phyloP scores from a whole-genome alignment of 2,888 invertebrate genomes.

The Pachydiplax longipennis region DNA sequence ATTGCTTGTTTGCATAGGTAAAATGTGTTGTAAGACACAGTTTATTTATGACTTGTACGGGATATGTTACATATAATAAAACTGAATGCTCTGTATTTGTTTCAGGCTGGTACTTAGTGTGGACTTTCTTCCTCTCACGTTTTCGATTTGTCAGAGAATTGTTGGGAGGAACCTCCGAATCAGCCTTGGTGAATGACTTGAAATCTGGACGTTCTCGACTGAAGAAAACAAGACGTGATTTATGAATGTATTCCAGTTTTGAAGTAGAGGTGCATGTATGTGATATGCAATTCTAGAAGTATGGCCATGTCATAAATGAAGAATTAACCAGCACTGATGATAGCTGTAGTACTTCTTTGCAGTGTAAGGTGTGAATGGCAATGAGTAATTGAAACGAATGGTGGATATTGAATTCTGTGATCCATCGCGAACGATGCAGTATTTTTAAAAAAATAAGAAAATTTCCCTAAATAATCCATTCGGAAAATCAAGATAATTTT shows the following conservation, averaged over 20 bases:
- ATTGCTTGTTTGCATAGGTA: conserved; percentile 68
- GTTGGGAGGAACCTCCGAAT: conserved; percentile 75
- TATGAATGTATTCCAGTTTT: neutral
- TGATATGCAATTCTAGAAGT: neutral
- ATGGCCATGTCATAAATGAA: neutral
- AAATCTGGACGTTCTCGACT: conserved; percentile 63
- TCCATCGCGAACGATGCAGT: neutral
- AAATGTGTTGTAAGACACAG: conserved; percentile 51
- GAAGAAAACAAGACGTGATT: conserved; percentile 55
- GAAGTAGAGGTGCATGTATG: neutral
- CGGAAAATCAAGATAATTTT: neutral
- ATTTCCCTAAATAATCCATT: neutral
- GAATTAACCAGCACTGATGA: neutral
- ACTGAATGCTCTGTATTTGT: conserved; percentile 55
- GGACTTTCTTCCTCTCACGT: conserved; percentile 88
- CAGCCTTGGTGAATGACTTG: conserved; percentile 63
- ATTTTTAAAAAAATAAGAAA: neutral
- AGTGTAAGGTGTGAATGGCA: neutral
- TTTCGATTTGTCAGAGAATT: conserved; percentile 89
- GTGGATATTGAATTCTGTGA: conserved; percentile 19
- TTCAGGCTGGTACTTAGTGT: conserved; percentile 90
- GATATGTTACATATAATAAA: neutral
- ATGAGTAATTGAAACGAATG: neutral
- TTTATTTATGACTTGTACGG: neutral
- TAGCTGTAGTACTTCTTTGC: neutral